Evolutionary conservation across 2,888 invertebrate species (phyloP).

Genomic region (Uloborus plumipes): DNA sequence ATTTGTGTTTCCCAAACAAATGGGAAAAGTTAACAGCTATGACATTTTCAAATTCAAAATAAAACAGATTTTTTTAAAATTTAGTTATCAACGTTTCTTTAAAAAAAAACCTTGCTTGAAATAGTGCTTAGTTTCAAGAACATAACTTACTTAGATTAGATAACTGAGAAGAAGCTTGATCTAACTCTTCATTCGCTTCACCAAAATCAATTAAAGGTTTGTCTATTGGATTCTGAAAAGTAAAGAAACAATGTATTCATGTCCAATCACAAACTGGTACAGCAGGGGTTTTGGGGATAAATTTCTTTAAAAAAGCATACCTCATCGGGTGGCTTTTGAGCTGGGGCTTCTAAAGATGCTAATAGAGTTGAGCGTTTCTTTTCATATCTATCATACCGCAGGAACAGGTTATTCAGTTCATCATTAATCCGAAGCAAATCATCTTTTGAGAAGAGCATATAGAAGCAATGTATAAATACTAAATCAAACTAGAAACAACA

Average conservation of each 20-base stretch:
- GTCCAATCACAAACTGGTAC: background rate
- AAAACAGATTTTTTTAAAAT: background rate
- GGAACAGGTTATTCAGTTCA: constrained; percentile 93
- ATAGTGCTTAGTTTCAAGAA: background rate
- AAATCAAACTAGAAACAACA: no score
- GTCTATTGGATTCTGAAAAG: constrained; percentile 51
- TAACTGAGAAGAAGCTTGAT: constrained; percentile 24
- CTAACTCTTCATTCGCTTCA: constrained; percentile 30
- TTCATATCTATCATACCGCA: constrained; percentile 86
- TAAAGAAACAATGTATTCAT: background rate
- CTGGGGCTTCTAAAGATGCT: constrained; percentile 20
- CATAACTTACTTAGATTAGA: constrained; percentile 38
- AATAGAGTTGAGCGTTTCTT: constrained; percentile 77
- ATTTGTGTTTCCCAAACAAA: no score
- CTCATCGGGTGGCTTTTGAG: constrained; percentile 29
- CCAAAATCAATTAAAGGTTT: constrained; percentile 64
- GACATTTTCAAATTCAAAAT: no score
- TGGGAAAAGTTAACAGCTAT: no score
- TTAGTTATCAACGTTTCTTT: no score
- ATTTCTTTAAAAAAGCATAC: constrained; percentile 1
- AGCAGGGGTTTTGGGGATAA: no score
- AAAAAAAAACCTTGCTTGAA: background rate
- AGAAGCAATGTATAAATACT: background rate
- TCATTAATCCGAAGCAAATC: constrained; percentile 95
- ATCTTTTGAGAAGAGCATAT: constrained; percentile 73